Conservation (phyloP, 2,888 invertebrate species). For the Ernsta delagoae region DNA sequence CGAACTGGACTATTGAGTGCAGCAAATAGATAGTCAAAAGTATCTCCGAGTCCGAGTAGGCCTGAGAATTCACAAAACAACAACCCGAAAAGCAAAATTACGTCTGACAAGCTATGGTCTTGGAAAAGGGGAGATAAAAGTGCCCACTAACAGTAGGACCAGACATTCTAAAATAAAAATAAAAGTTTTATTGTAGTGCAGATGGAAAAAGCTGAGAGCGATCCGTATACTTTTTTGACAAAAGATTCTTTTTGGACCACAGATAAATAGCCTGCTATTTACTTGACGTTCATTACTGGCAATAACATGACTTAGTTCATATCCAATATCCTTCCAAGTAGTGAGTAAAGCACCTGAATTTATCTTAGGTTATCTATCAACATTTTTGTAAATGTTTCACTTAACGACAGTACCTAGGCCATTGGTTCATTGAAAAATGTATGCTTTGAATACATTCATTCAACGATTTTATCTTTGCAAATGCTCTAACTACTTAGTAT, state of each 20-base stretch:
- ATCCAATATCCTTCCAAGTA: neutral
- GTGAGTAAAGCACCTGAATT: neutral
- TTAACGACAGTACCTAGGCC: neutral
- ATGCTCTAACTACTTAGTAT: slow-evolving; percentile 26
- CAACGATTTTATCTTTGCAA: slow-evolving; percentile 28
- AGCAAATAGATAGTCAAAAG: slow-evolving; percentile 10
- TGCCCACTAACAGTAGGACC: slow-evolving; percentile 3
- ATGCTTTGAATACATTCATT: slow-evolving; percentile 28
- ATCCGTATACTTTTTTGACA: neutral
- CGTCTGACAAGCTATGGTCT: slow-evolving; percentile 10
- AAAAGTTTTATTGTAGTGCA: slow-evolving; percentile 5
- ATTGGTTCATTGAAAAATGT: neutral
- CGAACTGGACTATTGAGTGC: neutral
- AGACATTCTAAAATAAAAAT: slow-evolving; percentile 9
- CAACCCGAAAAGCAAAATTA: slow-evolving; percentile 3
- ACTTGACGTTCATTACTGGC: neutral
- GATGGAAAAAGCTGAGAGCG: neutral
- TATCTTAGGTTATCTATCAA: neutral
- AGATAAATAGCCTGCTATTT: neutral
- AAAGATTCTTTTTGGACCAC: neutral
- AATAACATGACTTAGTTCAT: neutral
- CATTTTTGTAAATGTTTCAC: neutral
- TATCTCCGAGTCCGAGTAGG: slow-evolving; percentile 6
- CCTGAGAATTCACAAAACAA: slow-evolving; percentile 12
- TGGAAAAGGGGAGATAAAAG: neutral